Base-by-base conservation (phyloP, 2,888 invertebrate genomes). In the Elmis aenea region DNA sequence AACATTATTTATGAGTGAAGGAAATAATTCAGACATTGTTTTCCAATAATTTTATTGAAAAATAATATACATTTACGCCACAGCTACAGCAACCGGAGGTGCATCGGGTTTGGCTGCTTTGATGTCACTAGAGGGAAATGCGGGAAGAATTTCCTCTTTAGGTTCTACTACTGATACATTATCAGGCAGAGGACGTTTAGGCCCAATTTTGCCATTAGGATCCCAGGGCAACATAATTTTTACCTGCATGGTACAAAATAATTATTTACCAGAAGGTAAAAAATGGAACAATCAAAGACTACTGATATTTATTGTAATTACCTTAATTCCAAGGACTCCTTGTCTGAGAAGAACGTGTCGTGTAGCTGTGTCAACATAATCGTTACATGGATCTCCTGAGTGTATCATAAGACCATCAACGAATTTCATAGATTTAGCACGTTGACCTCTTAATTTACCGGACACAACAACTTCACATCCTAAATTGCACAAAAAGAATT, bases 201-300 rank as follows among this genome's bases (percentile, higher is more conserved):
- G 97, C 33, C 97, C 99, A 59, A 83, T 90, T 76, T 97, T 96
- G 70, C 97, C 97, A 67, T 84, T 85, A 44, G 93, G 87, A 75
- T 99, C 99, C 82, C 92, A 95, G 23, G 96, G 96, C 71, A 99
- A 81, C 99, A 99, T 99, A 71, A 99, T 99, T 73, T 99, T 99
- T 1, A 95, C 65, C 58, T 58, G 23, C 10, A 47, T 47, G n/a
- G n/a, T n/a, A n/a, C 21, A 37, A 43, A 89, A 75, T 89, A 83
- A 51, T 79, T 79, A 33, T 83, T n/a, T n/a, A n/a, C n/a, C n/a
- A 13, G 10, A 11, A 24, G 26, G 18, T 10, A 6, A 3, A 1
- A 21, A 35, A 26, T 15, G 16, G 5, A 18, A 6, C 5, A 18
- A 18, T 18, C 20, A n/a, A n/a, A 5, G 5, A 18, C 20, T 18